Base-by-base conservation (phyloP, 2,888 invertebrate species). In the Atethmia centrago region DNA sequence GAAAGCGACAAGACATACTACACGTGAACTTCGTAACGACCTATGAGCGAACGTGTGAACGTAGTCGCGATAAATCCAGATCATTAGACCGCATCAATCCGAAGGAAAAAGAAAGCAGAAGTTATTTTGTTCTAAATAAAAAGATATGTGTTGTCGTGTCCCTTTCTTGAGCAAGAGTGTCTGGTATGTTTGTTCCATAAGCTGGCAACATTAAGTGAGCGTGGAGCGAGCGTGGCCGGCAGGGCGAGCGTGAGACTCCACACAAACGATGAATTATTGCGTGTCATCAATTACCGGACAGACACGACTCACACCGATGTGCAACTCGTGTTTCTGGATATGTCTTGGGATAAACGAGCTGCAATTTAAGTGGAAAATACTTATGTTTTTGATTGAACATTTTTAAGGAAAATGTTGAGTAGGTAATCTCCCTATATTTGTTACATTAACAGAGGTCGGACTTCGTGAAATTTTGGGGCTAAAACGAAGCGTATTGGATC, bases 231-330 rank as follows among this genome's bases (percentile, higher is more conserved):
- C 71, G 71, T 77, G 82, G 80, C 77, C 72, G 79, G 67, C 79
- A 40, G 67, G 71, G 80, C 71, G 88, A 93, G 93, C 94, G 94
- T 93, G 93, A 92, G 94, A 94, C 92, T 93, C 92, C 90, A 91
- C 94, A 94, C 94, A 95, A 95, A 94, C 94, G 94, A 95, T 95
- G 95, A 95, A 92, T 94, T 95, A 95, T 95, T 93, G 93, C 94
- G 87, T 91, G 92, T 92, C 95, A 95, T 95, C 95, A 94, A 95
- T 95, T 95, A 95, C 94, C 91, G 92, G 93, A 93, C 92, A 89
- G 91, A 92, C 92, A 91, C 89, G 88, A 88, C 85, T 88, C 87
- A 85, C 91, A 88, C 82, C 65, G 77, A 78, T 86, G 61, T 77
- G 76, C 83, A 83, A 79, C 76, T 72, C 76, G 51, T 73, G 71